Evolutionary conservation across 2,797 vertebrate species (phyloP).

Genomic region (Carapus acus): DNA sequence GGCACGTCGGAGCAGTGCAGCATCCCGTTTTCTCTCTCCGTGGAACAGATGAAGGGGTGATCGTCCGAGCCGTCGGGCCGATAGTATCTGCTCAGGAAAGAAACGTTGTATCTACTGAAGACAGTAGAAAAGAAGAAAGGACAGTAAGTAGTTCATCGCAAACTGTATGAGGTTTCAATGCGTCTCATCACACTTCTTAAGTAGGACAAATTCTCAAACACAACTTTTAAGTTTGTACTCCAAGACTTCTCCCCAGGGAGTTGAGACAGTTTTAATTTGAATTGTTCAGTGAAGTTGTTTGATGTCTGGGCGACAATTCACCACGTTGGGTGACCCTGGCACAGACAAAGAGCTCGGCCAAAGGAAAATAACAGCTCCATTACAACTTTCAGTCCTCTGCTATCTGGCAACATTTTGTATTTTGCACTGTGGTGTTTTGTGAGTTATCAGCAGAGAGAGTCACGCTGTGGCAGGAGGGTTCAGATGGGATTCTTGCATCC

Average conservation of each 20-base stretch:
- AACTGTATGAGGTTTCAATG: too few species aligned
- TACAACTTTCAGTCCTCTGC: not conserved
- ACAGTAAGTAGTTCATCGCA: too few species aligned
- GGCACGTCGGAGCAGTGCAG: slow-evolving; percentile 87
- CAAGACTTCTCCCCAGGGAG: too few species aligned
- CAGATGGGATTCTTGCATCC: not conserved
- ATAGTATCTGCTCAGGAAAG: slow-evolving; percentile 86
- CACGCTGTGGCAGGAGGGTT: not conserved
- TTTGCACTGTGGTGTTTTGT: not conserved
- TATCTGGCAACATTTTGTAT: not conserved
- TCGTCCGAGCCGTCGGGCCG: slow-evolving; percentile 83
- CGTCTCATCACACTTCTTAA: too few species aligned
- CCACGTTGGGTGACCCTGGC: too few species aligned
- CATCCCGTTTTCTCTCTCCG: slow-evolving; percentile 89
- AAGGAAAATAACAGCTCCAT: not conserved
- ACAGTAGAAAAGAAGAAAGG: not conserved
- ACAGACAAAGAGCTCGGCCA: not conserved
- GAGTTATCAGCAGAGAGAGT: not conserved
- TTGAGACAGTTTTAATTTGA: too few species aligned
- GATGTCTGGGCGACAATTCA: too few species aligned
- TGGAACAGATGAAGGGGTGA: slow-evolving; percentile 93
- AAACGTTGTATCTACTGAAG: slow-evolving; percentile 83
- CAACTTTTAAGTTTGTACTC: too few species aligned
- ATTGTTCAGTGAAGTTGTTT: too few species aligned
- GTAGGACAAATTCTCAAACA: too few species aligned